A percentile compares a stretch with the other conserved stretches of the same genome.
phyloP scores from a whole-genome alignment of 2,113 vertebrate genomes.

The Aldabrachelys gigantea region DNA sequence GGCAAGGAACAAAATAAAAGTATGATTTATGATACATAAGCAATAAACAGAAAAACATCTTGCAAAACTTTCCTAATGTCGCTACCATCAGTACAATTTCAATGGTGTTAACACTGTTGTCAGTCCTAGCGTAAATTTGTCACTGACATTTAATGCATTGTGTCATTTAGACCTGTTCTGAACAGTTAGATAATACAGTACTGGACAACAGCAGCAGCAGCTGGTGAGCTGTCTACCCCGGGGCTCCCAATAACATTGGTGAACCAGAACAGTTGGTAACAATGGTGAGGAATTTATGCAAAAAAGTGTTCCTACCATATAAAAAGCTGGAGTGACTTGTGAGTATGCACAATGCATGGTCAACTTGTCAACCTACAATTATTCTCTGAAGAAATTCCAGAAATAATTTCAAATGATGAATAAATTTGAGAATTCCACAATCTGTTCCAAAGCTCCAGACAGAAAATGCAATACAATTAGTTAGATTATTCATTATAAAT shows the following conservation, averaged over 20 bases:
- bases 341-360: fast-evolving
- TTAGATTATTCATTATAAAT: not conserved
- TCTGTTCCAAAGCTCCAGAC: not conserved
- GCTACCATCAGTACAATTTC: not conserved
- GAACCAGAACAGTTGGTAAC: not conserved
- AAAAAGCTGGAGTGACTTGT: not conserved
- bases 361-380: not conserved
- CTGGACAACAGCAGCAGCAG: fast-evolving
- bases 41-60: slow-evolving; percentile 5
- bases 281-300: not conserved
- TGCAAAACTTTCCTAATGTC: not conserved
- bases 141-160: not conserved
- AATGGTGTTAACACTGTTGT: not conserved
- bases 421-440: not conserved
- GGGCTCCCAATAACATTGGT: not conserved
- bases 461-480: not conserved
- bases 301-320: not conserved
- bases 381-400: not conserved
- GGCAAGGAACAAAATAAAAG: not conserved
- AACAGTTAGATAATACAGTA: not conserved
- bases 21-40: not conserved
- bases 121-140: not conserved
- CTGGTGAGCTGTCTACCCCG: not conserved
- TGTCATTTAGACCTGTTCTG: not conserved
- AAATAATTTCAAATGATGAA: not conserved